Evolutionary conservation across 30 jellyfish, hydroid and myxozoan genomes (phyloP), one percentile per base, ranked within the genome.

Genomic region (Hydractinia symbiolongicarpus): DNA sequence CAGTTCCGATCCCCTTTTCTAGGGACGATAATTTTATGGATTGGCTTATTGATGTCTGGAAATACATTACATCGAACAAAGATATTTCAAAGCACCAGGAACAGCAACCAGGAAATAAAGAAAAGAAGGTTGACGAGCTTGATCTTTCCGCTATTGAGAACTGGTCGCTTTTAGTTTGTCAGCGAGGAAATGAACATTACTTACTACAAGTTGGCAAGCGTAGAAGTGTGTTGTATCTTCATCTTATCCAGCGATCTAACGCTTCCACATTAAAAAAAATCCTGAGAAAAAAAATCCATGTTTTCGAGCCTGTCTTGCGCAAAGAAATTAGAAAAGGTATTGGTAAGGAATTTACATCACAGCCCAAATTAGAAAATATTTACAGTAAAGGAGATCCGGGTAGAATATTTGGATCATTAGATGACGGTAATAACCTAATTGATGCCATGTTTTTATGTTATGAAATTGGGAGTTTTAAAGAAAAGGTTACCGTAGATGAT

Each of bases 1-100:
- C 17, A 15, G 58, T 49, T 72, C 58, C 62, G 73, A 72, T 72
- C 50, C 62, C 58, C 9, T 72, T 72, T 72, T 7, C 81, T 1
- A 7, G 40, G 19, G 16, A 64, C 52, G 4, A 64, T 64, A 51
- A 4, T 64, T 44, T n/a, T 13, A 64, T 64, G 52, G 40, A 49
- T 17, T 72, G 81, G 81, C 71, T 72, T 55, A 52, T 6, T n/a
- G 81, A 15, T 4, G 62, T 72, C 50, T 72, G 81, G 81, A 72
- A 72, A 17, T 72, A 72, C 62, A 30, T 72, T 17, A 53, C 4
- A 30, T 44, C 58, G 71, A 30, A 72, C 9, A 58, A 72, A 15
- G 71, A 72, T 55, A 15, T 7, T 6, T 72, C 50, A 44, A 17
- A 30, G 44, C 44, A 7, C 4, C 62, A 17, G 62, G 62, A 44